Evolutionary conservation across 2,888 invertebrate genomes (phyloP), one percentile per base, ranked within the genome.

Genomic region (Lepas anatifera): DNA sequence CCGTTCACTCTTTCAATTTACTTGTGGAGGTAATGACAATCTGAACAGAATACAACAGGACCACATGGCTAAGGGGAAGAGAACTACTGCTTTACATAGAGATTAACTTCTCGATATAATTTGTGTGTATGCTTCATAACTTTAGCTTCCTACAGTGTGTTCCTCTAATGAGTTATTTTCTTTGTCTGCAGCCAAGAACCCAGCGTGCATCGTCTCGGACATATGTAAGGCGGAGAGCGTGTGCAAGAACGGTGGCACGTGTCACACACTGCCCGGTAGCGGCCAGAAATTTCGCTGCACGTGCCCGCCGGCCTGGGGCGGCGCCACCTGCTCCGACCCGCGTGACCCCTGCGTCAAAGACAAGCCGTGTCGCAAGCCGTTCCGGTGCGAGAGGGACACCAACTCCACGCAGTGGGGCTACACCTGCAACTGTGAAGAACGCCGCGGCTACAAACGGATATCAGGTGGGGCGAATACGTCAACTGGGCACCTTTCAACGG

Each of bases 171-270:
- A n/a, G n/a, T n/a, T n/a, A n/a, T n/a, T n/a, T n/a, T n/a, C n/a
- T n/a, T 13, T 43, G 8, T 13, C 29, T 48, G 8, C 66, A 66
- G 39, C 39, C 25, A 66, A 66, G n/a, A n/a, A 66, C 1, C 66
- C 66, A 25, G 11, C 10, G 22, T 66, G 66, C 27, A 39, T 66
- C 16, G 25, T 37, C 6, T n/a, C 39, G 39, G 39, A 66, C 39
- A 25, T 41, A 6, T 66, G 66, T 7, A 25, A 25, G 39, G 66
- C 37, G 13, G 25, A 27, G 39, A 39, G 7, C 13, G 39, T 39
- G 25, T 66, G 66, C 25, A 25, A 37, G 25, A 66, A 66, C 66
- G 39, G 66, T 39, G 66, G 66, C 39, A 66, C 39, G 39, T 66
- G 66, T 25, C 39, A 39, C 25, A 16, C 39, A 16, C n/a, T 25